Base-by-base conservation (phyloP, 2,888 invertebrate genomes). In the Polymixis flavicincta region DNA sequence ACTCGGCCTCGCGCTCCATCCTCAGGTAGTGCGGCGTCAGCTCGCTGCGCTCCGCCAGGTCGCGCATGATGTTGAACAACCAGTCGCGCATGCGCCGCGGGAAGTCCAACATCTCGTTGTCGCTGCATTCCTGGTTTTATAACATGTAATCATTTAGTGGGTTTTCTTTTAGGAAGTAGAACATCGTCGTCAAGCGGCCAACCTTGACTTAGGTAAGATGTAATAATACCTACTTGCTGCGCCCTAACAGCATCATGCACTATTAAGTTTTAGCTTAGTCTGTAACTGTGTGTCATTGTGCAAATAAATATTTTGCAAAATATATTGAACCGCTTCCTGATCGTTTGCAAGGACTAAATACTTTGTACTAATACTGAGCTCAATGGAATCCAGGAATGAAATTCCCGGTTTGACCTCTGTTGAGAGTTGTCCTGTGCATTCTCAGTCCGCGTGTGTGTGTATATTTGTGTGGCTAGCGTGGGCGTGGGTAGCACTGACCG, bases 21-120 rank as follows among this genome's bases (percentile, higher is more conserved):
- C 97, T 97, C 94, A 98, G 96, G 94, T 98, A 99, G 93, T 98
- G 98, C 70, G 98, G 97, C 25, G 98, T 97, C 55, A 99, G 97
- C 94, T 99, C 98, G 90, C 98, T 97, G 80, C 99, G 97, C 94
- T 98, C 98, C 75, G 99, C 99, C 96, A 99, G 97, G 96, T 99
- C 99, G 87, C 98, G 97, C 99, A 99, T 99, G 84, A 99, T 98
- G 97, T 99, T 99, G 97, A 99, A 99, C 71, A 99, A 97, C 99
- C 99, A 99, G 94, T 99, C 99, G 86, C 99, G 98, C 99, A 99
- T 99, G 92, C 99, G 98, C 68, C 98, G 97, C 70, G 99, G 99
- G 96, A 99, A 99, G 97, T 99, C 99, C 61, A 98, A 97, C 98
- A 99, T 98, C 95, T 99, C 99, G 86, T 98, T 98, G 72, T 98